Evolutionary conservation across 2,888 invertebrate species (phyloP).

Genomic region (Volucella inflata): DNA sequence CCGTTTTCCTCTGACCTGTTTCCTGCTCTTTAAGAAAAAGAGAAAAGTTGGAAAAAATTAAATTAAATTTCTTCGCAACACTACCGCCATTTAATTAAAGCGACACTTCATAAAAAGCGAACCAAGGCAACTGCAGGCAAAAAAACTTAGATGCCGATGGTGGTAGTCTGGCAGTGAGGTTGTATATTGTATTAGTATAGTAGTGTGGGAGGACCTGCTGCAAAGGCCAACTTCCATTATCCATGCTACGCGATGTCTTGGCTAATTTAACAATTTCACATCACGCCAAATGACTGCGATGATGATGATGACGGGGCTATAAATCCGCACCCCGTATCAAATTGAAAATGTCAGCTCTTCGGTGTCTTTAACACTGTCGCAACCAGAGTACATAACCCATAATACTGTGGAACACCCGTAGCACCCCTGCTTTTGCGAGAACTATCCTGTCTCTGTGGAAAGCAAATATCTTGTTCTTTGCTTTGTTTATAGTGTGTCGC

Average conservation of each 20-base stretch:
- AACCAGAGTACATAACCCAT: not conserved
- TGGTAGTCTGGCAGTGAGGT: no score
- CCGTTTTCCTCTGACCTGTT: not conserved
- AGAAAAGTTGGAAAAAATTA: slow-evolving; percentile 44
- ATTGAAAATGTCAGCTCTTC: slow-evolving; percentile 65
- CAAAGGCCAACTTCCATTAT: slow-evolving; percentile 61
- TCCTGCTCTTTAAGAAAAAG: not conserved
- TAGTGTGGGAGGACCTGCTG: slow-evolving; percentile 25
- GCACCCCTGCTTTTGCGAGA: not conserved
- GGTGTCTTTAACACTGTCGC: slow-evolving; percentile 9
- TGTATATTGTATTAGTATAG: not conserved
- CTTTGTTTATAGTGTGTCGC: slow-evolving; percentile 14
- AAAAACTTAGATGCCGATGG: not conserved
- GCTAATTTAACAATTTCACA: slow-evolving; percentile 75
- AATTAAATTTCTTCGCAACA: slow-evolving; percentile 65
- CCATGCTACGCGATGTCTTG: slow-evolving; percentile 66
- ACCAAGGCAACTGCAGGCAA: slow-evolving; percentile 1
- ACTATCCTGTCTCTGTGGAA: slow-evolving; percentile 32
- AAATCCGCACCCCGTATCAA: slow-evolving; percentile 72
- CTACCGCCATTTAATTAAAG: slow-evolving; percentile 59
- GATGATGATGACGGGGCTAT: slow-evolving; percentile 71
- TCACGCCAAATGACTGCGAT: slow-evolving; percentile 71
- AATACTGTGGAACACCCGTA: not conserved
- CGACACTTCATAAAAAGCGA: slow-evolving; percentile 58
- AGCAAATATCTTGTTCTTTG: slow-evolving; percentile 17